Evolutionary conservation across 2,888 invertebrate genomes (phyloP).

Genomic region (Caenorhabditis sp.): DNA sequence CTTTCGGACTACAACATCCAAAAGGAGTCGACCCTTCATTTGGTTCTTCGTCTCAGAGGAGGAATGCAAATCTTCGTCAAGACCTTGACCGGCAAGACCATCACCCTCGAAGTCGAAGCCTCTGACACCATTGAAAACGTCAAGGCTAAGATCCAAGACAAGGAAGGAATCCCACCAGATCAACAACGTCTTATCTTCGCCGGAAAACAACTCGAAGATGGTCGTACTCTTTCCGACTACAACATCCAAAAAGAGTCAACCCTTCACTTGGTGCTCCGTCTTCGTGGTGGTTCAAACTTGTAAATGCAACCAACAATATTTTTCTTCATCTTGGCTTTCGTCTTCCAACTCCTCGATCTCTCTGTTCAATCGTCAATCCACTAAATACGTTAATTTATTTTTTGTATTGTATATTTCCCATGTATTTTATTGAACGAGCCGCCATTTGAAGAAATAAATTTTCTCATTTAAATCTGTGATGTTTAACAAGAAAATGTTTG

Average conservation of each 20-base stretch:
- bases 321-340: neutral
- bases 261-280: slow-evolving; percentile 40
- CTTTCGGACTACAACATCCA: slow-evolving; percentile 59
- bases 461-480: neutral
- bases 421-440: neutral
- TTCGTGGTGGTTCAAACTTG: slow-evolving; percentile 33
- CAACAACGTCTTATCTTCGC: slow-evolving; percentile 22
- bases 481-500: too few relatives aligned
- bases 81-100: slow-evolving; percentile 87
- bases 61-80: slow-evolving; percentile 94
- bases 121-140: slow-evolving; percentile 52
- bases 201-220: slow-evolving; percentile 55
- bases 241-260: slow-evolving; percentile 38
- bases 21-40: slow-evolving; percentile 58
- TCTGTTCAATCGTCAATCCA: neutral
- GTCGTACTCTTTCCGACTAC: slow-evolving; percentile 57
- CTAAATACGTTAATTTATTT: neutral
- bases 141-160: slow-evolving; percentile 53
- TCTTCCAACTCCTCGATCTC: neutral
- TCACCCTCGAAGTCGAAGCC: slow-evolving; percentile 71
- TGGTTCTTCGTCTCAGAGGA: slow-evolving; percentile 54
- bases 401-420: neutral
- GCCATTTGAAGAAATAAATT: neutral
- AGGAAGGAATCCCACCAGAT: slow-evolving; percentile 54
- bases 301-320: neutral